Evolutionary conservation across 2,888 invertebrate genomes (phyloP).

Genomic region (Coelopa pilipes): DNA sequence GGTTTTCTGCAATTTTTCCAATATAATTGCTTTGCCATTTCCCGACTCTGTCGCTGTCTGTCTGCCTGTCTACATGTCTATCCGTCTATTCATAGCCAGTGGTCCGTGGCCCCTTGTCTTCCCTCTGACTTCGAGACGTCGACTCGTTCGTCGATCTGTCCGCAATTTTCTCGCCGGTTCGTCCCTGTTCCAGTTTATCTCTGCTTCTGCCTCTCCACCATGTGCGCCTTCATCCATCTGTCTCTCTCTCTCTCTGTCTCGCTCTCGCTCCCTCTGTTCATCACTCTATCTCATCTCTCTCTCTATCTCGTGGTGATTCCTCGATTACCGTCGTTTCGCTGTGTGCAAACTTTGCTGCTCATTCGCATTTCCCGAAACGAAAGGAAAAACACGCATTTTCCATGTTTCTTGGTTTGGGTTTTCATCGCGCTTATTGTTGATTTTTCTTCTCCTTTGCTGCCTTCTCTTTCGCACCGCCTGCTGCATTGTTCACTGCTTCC

Average conservation of each 20-base stretch:
- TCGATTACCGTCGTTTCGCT: background rate
- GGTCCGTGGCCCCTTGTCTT: background rate
- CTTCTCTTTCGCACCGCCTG: background rate
- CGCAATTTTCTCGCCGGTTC: constrained; percentile 48
- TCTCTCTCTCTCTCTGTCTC: background rate
- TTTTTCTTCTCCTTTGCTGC: too few species aligned
- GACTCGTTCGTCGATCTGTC: background rate
- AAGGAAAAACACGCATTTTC: constrained; percentile 11
- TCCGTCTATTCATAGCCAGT: too few species aligned
- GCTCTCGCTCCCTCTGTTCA: constrained; percentile 3
- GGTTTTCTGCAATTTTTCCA: constrained; percentile 38
- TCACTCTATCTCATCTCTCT: background rate
- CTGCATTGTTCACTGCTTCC: constrained; percentile 1
- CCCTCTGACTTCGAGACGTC: too few species aligned
- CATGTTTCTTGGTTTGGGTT: background rate
- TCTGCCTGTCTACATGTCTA: too few species aligned
- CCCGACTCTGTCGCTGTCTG: too few species aligned
- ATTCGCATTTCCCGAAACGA: constrained; percentile 4
- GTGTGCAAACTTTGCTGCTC: background rate
- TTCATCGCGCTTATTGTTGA: too few species aligned
- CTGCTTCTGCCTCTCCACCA: constrained; percentile 28
- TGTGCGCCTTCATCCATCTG: background rate
- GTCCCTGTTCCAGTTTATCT: constrained; percentile 59
- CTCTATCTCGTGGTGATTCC: background rate
- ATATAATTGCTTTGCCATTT: too few species aligned